Evolutionary conservation across 1,140 invertebrate genomes (phyloP).

Genomic region (Drosophila lini): DNA sequence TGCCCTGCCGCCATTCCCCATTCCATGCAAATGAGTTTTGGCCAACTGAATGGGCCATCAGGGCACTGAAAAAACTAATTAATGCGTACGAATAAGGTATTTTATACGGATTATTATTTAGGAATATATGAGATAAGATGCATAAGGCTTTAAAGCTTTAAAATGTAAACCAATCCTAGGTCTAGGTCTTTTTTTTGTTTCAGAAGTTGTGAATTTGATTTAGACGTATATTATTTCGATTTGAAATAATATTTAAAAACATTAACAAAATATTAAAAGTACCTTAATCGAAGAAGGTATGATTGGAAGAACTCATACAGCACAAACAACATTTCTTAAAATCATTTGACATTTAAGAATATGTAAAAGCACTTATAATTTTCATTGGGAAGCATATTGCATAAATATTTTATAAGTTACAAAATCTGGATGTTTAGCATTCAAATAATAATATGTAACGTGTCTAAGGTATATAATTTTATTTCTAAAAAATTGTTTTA

Average conservation of each 20-base stretch:
- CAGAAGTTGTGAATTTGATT: background rate
- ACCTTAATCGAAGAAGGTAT: background rate
- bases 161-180: background rate
- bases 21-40: constrained; percentile 13
- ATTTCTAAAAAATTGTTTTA: background rate
- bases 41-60: constrained; percentile 12
- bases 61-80: background rate
- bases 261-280: background rate
- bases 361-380: background rate
- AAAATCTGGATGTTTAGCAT: background rate
- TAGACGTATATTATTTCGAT: no score
- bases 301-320: background rate
- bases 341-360: background rate
- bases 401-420: no score
- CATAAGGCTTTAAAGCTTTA: background rate
- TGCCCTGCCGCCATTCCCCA: background rate
- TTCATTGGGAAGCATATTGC: background rate
- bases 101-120: no score
- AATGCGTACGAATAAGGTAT: accelerated
- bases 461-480: background rate
- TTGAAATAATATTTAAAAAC: background rate
- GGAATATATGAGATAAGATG: background rate
- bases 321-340: background rate
- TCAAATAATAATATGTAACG: background rate
- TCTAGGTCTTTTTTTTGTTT: background rate